Evolutionary conservation across 2,113 vertebrate genomes (phyloP), one percentile per base, ranked within the genome.

Genomic region (Syngnathus scovelli): DNA sequence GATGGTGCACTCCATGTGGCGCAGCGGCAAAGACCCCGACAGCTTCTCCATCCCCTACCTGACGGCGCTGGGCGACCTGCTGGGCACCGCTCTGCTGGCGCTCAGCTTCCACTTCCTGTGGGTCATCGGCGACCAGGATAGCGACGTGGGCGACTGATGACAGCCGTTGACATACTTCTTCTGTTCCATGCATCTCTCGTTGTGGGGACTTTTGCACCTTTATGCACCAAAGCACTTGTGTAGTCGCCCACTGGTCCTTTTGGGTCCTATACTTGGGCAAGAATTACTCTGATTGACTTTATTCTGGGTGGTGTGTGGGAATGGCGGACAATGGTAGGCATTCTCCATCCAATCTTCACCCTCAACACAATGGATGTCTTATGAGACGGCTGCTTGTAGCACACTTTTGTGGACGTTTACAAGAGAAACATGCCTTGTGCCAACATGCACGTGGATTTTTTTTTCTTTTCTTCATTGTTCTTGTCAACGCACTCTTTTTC

Each of bases 1-100:
- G 95, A 98, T 98, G 95, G 96, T 98, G 12, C 93, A 94, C 58
- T 93, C 92, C 70, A 96, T 99, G 91, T 99, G 96, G 96, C 93
- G 91, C 56, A 96, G 92, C 59, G 96, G 96, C 65, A 98, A 98
- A 85, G 96, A 98, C 79, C 96, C 96, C 0, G 96, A 98, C 80
- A 98, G 95, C 44, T 98, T 98, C 78, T 96, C 95, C 81, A 99
- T 99, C 77, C 96, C 96, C 1, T 99, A 98, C 65, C 94, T 99
- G 52, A 99, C 96, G 0, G 95, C 96, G 0, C 79, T 99, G 80
- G 96, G 96, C 0, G 96, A 99, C 78, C 91, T 99, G 46, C 89
- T 99, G 23, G 96, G 96, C 83, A 99, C 96, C 3, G 96, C 94
- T 51, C 87, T 98, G 77, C 78, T 98, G 78, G 96, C 96, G 0